A percentile compares a stretch with the other conserved stretches of the same genome.
Evolutionary conservation across 2,888 invertebrate genomes (phyloP).

Genomic region (Phengaris arion): DNA sequence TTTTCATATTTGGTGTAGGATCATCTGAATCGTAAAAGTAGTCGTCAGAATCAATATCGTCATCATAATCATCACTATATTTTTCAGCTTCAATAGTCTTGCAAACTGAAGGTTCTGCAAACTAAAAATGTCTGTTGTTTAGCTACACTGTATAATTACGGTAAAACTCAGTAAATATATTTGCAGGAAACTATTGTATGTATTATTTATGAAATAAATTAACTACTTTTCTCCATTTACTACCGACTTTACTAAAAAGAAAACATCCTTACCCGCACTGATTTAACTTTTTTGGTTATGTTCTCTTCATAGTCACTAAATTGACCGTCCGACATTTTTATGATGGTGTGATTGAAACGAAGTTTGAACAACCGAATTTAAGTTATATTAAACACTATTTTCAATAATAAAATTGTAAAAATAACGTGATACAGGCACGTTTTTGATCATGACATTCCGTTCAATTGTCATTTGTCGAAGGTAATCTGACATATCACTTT

Average conservation of each 20-base stretch:
- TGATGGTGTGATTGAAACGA: neutral
- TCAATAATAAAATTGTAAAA: neutral
- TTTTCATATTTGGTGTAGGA: slow-evolving; percentile 48
- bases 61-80: slow-evolving; percentile 50
- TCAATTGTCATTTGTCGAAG: too few relatives aligned
- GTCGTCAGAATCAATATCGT: slow-evolving; percentile 64
- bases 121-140: slow-evolving; percentile 47
- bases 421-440: neutral
- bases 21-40: slow-evolving; percentile 69
- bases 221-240: too few relatives aligned
- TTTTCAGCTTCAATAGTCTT: slow-evolving; percentile 52
- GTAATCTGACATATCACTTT: too few relatives aligned
- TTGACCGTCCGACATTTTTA: slow-evolving; percentile 57
- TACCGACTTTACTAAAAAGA: neutral
- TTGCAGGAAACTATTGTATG: too few relatives aligned
- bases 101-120: slow-evolving; percentile 59
- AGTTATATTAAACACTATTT: neutral
- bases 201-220: too few relatives aligned
- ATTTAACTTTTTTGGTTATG: slow-evolving; percentile 60
- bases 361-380: neutral
- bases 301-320: slow-evolving; percentile 71
- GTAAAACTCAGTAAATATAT: too few relatives aligned
- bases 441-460: neutral
- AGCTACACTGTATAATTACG: neutral
- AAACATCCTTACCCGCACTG: slow-evolving; percentile 59